phyloP scores from a whole-genome alignment of 2,888 invertebrate species.

The Zonitis immaculata region DNA sequence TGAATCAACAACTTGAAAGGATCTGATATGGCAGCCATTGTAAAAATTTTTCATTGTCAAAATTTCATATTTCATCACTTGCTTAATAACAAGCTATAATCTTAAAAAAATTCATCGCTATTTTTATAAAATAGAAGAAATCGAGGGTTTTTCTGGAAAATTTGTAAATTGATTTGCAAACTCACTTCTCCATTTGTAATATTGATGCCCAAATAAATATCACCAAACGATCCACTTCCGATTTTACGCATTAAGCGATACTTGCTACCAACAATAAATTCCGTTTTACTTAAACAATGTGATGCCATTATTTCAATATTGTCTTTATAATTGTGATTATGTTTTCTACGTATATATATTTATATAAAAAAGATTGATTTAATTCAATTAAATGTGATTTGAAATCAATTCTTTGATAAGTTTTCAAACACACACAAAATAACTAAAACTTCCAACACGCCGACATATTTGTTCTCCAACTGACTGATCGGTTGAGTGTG shows the following conservation, averaged over 20 bases:
- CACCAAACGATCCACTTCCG: constrained; percentile 98
- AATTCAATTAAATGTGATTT: too few relatives aligned
- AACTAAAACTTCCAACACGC: constrained; percentile 53
- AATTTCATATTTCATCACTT: not conserved
- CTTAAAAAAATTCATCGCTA: too few relatives aligned
- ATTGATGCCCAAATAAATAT: constrained; percentile 95
- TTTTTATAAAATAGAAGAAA: too few relatives aligned
- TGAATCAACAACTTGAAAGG: constrained; percentile 4
- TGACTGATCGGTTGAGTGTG: constrained; percentile 45
- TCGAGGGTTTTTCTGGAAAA: too few relatives aligned
- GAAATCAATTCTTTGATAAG: constrained; percentile 37
- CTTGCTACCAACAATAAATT: constrained; percentile 85
- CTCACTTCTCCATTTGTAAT: constrained; percentile 84
- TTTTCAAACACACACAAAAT: constrained; percentile 37
- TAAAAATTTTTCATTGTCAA: constrained; percentile 5
- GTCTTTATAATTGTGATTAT: too few relatives aligned
- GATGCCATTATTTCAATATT: constrained; percentile 43
- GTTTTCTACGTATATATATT: too few relatives aligned
- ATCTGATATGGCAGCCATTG: constrained; percentile 36
- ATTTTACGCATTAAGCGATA: constrained; percentile 95
- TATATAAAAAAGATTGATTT: too few relatives aligned
- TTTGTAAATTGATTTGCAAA: too few relatives aligned
- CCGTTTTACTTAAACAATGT: constrained; percentile 52
- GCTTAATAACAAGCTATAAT: not conserved
- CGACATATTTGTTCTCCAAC: constrained; percentile 53